A percentile compares a stretch with the other conserved stretches of the same genome.
Evolutionary conservation across 2,113 vertebrate genomes (phyloP).

Genomic region (Anser cygnoides): DNA sequence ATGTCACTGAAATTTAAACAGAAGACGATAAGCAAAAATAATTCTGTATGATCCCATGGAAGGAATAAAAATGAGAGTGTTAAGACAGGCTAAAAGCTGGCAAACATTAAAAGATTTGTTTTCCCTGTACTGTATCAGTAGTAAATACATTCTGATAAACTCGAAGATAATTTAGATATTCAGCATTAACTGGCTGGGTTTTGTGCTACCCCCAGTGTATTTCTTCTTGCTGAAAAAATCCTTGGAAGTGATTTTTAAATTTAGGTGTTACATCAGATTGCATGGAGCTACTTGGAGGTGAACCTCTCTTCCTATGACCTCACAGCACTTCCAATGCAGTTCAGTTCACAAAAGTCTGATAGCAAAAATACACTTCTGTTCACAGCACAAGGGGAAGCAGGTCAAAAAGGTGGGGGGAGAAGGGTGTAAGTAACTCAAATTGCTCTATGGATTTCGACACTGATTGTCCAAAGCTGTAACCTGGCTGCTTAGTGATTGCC

Average conservation of each 20-base stretch:
- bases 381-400: slow-evolving; percentile 5
- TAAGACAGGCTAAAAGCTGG: background rate
- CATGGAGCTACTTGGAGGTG: background rate
- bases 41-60: background rate
- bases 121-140: background rate
- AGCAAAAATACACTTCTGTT: slow-evolving; percentile 41
- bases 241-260: slow-evolving; percentile 17
- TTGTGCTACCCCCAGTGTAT: background rate
- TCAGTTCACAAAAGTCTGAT: background rate
- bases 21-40: background rate
- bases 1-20: background rate
- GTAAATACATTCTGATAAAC: background rate
- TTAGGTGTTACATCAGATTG: slow-evolving; percentile 28
- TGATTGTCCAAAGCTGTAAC: slow-evolving; percentile 38
- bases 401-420: background rate
- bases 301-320: slow-evolving; percentile 42
- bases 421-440: slow-evolving; percentile 19
- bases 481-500: slow-evolving; percentile 21
- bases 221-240: slow-evolving; percentile 5
- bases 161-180: background rate
- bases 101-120: background rate
- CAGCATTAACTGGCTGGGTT: background rate
- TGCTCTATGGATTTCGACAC: slow-evolving; percentile 20
- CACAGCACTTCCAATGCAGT: background rate
- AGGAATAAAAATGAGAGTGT: background rate